These are phyloP conservation scores for Martes martes DNA, from an alignment of 2,113 vertebrate genomes.

Conservation along the genomic window DNA sequence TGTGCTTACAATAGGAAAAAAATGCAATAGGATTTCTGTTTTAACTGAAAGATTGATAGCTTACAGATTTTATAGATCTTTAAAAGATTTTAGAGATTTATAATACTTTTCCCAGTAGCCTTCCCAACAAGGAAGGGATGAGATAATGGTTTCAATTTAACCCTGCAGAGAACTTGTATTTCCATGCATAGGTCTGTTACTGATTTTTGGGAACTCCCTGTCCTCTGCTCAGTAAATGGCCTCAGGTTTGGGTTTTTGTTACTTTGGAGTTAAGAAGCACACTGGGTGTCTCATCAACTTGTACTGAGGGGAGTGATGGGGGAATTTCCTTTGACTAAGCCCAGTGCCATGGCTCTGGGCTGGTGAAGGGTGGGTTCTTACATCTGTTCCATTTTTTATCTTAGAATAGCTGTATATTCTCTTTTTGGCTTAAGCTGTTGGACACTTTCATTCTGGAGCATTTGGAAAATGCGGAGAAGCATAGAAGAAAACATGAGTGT, in stretches of 20 bases:
- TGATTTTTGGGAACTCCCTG: constrained; percentile 19
- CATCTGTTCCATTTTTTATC: not conserved
- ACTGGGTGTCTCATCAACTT: not conserved
- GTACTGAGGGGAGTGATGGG: not conserved
- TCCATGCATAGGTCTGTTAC: not conserved
- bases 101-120: not conserved
- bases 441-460: not conserved
- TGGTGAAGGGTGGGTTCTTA: not conserved
- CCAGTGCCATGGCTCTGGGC: not conserved
- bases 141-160: not conserved
- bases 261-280: not conserved
- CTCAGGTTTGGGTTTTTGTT: constrained; percentile 60
- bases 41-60: not conserved
- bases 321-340: not conserved
- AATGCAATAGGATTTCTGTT: not conserved
- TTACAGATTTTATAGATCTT: not conserved
- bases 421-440: not conserved
- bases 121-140: not conserved
- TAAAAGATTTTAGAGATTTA: not conserved
- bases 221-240: not conserved
- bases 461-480: not conserved
- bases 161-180: not conserved
- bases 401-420: not conserved
- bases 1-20: not conserved
- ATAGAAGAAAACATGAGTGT: not conserved